Percentiles rank a stretch among this genome's conserved stretches.
Conservation (phyloP, 2,797 vertebrate genomes). For the Prionace glauca region DNA sequence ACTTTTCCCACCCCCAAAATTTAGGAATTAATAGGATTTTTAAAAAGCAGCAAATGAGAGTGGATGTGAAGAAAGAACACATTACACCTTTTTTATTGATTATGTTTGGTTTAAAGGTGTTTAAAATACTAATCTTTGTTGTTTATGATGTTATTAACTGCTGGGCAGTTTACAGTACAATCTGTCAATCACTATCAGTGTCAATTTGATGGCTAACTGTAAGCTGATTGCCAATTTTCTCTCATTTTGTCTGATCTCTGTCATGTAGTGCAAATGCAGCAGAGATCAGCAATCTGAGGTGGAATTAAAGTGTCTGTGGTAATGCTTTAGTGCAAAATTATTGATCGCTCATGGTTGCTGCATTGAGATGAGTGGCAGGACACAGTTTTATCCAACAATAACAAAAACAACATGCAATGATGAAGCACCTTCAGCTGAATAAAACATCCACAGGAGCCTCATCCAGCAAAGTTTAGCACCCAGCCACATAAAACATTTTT, state of each 20-base stretch:
- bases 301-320: not conserved
- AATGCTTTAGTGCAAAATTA: not conserved
- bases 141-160: not conserved
- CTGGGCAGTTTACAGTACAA: not conserved
- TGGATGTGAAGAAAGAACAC: not conserved
- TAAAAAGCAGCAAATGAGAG: not conserved
- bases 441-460: not conserved
- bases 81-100: not conserved
- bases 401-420: not conserved
- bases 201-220: not conserved
- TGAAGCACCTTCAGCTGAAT: not conserved
- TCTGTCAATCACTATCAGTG: not conserved
- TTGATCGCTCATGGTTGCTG: not conserved
- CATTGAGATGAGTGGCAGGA: not conserved
- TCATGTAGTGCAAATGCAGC: not conserved
- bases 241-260: not conserved
- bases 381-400: not conserved
- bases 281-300: not conserved
- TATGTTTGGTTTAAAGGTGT: not conserved
- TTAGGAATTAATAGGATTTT: not conserved
- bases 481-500: not conserved
- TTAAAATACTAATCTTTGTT: not conserved
- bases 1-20: not conserved
- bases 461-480: not conserved
- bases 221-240: not conserved